Base-by-base conservation (phyloP, 2,113 vertebrate species). In the Sterrhoptilus dennistouni region DNA sequence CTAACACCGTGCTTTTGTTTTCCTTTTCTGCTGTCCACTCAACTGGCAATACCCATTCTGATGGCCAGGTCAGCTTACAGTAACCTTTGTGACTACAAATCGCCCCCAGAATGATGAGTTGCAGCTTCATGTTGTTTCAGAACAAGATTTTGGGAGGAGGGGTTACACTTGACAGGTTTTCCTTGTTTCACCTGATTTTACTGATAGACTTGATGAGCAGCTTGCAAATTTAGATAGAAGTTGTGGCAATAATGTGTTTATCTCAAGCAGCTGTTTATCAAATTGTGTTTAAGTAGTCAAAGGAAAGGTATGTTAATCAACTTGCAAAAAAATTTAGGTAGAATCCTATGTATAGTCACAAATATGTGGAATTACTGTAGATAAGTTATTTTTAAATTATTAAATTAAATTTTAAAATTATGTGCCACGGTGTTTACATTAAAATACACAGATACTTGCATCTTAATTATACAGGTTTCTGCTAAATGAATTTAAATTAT, bases 381-480 rank as follows among this genome's bases (percentile, higher is more conserved):
- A 42, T n/a, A 76, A 77, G 45, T 74, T 65, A 47, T 77, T 86
- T 71, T 90, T 28, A 27, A 81, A 92, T 38, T 38, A 38, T 38
- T 38, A 38, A 38, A 38, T 38, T 38, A 38, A 38, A 38, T 38
- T 38, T 38, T 28, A 27, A 81, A 92, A 81, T 65, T 0, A n/a
- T 61, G 8, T 74, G 50, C 54, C 44, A 38, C 16, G 33, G 29
- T 66, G 24, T 75, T 89, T 84, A 74, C 40, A 36, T 59, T 68
- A 72, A 85, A 64, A 53, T 69, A 54, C 23, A 82, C 42, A 52
- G 33, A 33, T 54, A 61, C 25, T 76, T 78, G 16, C 27, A 66
- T 79, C 77, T 74, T 81, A 86, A 70, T 90, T 92, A 54, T 9
- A 36, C 8, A 29, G 15, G 22, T 52, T 92, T 88, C n/a, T 83